phyloP scores from a whole-genome alignment of 2,888 invertebrate genomes.

The Lochmaea capreae region DNA sequence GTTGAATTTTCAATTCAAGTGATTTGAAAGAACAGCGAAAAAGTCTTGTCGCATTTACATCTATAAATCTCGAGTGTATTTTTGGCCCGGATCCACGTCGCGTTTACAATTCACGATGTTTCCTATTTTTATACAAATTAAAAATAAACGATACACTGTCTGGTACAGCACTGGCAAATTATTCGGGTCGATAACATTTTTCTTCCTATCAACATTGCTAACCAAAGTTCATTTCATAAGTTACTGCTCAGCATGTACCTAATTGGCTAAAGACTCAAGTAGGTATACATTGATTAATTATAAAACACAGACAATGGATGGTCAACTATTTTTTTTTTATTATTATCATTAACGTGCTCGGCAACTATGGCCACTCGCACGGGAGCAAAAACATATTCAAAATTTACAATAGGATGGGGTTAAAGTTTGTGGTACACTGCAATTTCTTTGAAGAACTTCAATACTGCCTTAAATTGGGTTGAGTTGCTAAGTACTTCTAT shows the following conservation, averaged over 20 bases:
- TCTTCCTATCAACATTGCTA: constrained; percentile 26
- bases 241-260: background rate
- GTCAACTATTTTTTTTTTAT: too few relatives aligned
- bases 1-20: constrained; percentile 4
- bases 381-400: too few relatives aligned
- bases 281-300: too few relatives aligned
- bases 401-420: too few relatives aligned
- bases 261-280: too few relatives aligned
- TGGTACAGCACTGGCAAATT: constrained; percentile 41
- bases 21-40: background rate
- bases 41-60: constrained; percentile 9
- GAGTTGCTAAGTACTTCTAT: too few relatives aligned
- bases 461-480: too few relatives aligned
- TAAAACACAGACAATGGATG: too few relatives aligned
- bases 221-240: constrained; percentile 31
- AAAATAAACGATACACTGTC: constrained; percentile 45
- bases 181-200: constrained; percentile 45
- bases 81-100: constrained; percentile 43
- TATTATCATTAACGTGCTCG: too few relatives aligned
- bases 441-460: too few relatives aligned
- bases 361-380: too few relatives aligned
- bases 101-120: constrained; percentile 41
- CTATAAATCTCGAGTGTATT: constrained; percentile 34
- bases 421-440: too few relatives aligned
- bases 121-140: constrained; percentile 46